Conservation (phyloP, 2,888 invertebrate genomes). For the Serripes groenlandicus region DNA sequence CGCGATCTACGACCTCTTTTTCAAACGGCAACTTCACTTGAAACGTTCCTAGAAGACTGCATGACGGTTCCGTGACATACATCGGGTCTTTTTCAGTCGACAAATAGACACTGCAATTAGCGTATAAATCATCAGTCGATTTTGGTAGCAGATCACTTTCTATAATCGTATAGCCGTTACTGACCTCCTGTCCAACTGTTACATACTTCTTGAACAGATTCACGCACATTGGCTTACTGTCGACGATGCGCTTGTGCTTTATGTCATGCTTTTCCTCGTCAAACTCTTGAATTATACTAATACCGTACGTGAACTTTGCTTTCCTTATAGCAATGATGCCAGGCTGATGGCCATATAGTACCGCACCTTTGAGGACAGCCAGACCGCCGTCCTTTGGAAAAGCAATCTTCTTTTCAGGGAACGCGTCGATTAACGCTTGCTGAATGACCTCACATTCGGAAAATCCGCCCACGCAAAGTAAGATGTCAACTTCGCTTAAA, state of each 20-base stretch:
- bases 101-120: conserved; percentile 1
- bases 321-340: conserved; percentile 12
- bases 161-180: conserved; percentile 11
- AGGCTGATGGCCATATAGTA: conserved; percentile 9
- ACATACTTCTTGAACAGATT: conserved; percentile 13
- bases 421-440: conserved; percentile 17
- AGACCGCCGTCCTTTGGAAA: conserved; percentile 12
- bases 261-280: conserved; percentile 4
- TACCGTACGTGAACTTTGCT: conserved; percentile 12
- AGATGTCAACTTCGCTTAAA: conserved; percentile 20
- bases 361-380: conserved; percentile 10
- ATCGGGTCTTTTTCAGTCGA: conserved; percentile 1
- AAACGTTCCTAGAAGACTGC: neutral
- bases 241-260: conserved; percentile 5
- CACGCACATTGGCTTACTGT: conserved; percentile 6
- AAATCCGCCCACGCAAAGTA: conserved; percentile 48
- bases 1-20: conserved; percentile 5
- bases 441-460: conserved; percentile 51
- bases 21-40: conserved; percentile 10
- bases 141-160: conserved; percentile 10
- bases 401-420: conserved; percentile 5
- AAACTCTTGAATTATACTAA: conserved; percentile 1
- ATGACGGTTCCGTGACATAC: conserved; percentile 12
- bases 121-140: neutral
- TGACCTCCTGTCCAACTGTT: conserved; percentile 1